Base-by-base conservation (phyloP, 2,113 vertebrate species). In the Sterrhoptilus dennistouni region DNA sequence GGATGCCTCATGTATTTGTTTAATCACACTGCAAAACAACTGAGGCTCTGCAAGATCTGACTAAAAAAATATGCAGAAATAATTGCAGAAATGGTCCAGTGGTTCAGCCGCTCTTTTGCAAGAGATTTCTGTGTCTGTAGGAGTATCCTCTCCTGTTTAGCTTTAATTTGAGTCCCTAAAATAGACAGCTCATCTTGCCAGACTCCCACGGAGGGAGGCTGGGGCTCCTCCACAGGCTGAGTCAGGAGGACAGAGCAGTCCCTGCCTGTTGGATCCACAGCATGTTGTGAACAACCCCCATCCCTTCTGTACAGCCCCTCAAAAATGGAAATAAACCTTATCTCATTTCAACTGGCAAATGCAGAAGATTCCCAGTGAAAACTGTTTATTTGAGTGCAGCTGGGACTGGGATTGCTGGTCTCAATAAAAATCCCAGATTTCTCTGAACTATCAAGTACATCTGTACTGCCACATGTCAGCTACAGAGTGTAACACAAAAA, bases 101-200 rank as follows among this genome's bases (percentile, higher is more conserved):
- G 74, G 44, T 47, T 89, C 66, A 83, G 56, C 35, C 33, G 3
- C 19, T 70, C 38, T 68, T 88, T 78, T 56, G 76, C 70, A 66
- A 85, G 56, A 60, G 74, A 36, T 40, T 36, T 68, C 36, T 78
- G 25, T 63, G 36, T 75, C 68, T 88, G 56, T 86, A 52, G 92
- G 93, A 94, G 93, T 69, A 31, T 83, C 53, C 71, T 80, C 90
- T 93, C 45, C 54, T 88, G 65, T 54, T 93, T 53, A 83, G 75
- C 79, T 94, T 70, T 90, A 42, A 70, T 50, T 14, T 8, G 20
- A 45, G 64, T 83, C 59, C 64, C 90, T 83, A 74, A 92, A 95
- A 95, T 64, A 94, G 92, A 49, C 6, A 8, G 54, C 33, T 81
- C 38, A 33, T 95, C 52, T 35, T 74, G 83, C 59, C 84, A 95